Evolutionary conservation across 2,888 invertebrate genomes (phyloP), one percentile per base, ranked within the genome.

Genomic region (Nemoura dubitans): DNA sequence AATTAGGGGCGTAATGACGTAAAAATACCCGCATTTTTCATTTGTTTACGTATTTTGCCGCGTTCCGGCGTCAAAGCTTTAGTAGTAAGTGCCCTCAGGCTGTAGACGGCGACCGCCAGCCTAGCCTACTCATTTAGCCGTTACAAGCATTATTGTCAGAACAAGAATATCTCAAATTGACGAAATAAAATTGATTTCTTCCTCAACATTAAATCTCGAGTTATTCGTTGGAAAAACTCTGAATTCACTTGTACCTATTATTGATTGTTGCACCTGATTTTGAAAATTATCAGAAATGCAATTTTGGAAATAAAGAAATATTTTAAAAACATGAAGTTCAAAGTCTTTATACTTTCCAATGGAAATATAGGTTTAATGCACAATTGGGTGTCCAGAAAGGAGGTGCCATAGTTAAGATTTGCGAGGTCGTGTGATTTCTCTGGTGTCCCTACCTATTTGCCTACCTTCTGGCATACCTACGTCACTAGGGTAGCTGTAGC

Each of bases 21-120:
- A 80, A 84, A 83, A 78, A 81, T 85, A 76, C 36, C 28, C 29
- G 81, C 26, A 77, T 87, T 83, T 85, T 16, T 78, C n/a, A 77
- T 82, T 78, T 76, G 36, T 84, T 82, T 85, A 81, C 76, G 26
- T 10, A 27, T 81, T 85, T 88, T 84, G 86, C 84, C 76, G 76
- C 86, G 83, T 86, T 88, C 87, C 88, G 88, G 88, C 88, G 59
- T 85, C 83, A 7, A 59, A 7, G 59, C 59, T 7, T 59, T 16
- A 14, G 59, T 59, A 59, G 59, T 21, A 59, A 59, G 59, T 59
- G 59, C 59, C 59, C 59, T 59, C 59, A 21, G 59, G 59, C 59
- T 85, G 78, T 36, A 29, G 76, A 26, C 26, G 30, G 81, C 81
- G 10, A 29, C 81, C 29, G 30, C n/a, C 30, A 29, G 27, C 78